Base-by-base conservation (phyloP, 2,888 invertebrate species). In the Acholoe squamosa region DNA sequence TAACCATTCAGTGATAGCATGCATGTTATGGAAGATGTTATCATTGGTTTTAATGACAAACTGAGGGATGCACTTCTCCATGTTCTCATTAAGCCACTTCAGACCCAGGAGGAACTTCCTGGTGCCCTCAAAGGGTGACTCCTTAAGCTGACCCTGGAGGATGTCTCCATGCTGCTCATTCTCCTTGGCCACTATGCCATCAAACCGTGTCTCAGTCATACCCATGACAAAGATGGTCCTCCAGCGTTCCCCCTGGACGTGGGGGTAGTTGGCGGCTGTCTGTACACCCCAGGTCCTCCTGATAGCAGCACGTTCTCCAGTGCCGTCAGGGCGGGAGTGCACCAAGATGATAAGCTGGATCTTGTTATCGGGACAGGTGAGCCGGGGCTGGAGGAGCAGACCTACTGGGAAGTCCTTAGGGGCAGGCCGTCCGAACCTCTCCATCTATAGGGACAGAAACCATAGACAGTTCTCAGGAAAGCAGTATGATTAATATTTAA, bases 21-120 rank as follows among this genome's bases (percentile, higher is more conserved):
- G 88, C 90, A 93, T 91, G 89, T 93, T 93, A 77, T 91, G 89
- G 86, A 91, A 93, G 51, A 92, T 91, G 67, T 92, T 92, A 61
- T 93, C 93, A 31, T 89, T n/a, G 0, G 91, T 90, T 56, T 93
- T 93, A 22, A 93, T 61, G 0, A 93, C 80, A 91, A 92, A 93
- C 84, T 89, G 43, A 25, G 92, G 91, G 34, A 56, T 76, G 52
- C 92, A 93, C 22, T n/a, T 31, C 7, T 89, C 28, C 31, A 77
- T 22, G 34, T 86, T n/a, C 28, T 89, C 91, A 28, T 56, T 84
- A 28, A 90, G 28, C 92, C 92, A 93, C 31, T 89, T 90, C 51
- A 93, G 34, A 16, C 71, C 91, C 86, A 92, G 34, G 91, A 93
- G 90, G 77, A 92, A 89, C 84, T 93, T 93, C 19, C 93, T 54